Conservation (phyloP, 2,888 invertebrate species). For the Caenorhabditis drosophilae region DNA sequence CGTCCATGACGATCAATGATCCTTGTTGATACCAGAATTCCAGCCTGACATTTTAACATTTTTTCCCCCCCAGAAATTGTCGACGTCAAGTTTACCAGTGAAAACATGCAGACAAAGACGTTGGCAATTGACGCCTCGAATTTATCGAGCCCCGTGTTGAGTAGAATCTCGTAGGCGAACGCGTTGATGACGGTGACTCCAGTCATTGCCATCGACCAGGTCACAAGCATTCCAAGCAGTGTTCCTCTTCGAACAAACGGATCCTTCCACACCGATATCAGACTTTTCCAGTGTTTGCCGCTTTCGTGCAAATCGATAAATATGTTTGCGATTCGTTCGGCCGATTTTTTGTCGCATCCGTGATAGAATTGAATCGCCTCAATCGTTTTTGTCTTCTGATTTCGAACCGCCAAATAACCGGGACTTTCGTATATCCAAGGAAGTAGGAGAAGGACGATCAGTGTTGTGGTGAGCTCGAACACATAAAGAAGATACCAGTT, state of each 20-base stretch:
- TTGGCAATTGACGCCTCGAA: conserved; percentile 19
- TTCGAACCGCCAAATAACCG: conserved; percentile 8
- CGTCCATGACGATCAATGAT: conserved; percentile 29
- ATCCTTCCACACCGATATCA: not conserved
- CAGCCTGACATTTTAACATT: conserved; percentile 3
- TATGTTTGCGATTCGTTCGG: not conserved
- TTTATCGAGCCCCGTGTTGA: conserved; percentile 16
- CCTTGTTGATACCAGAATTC: conserved; percentile 19
- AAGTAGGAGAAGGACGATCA: conserved; percentile 3
- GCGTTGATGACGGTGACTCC: conserved; percentile 36
- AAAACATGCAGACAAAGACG: conserved; percentile 21
- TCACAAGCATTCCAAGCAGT: conserved; percentile 21
- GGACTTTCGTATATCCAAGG: conserved; percentile 19
- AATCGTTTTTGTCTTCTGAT: not conserved
- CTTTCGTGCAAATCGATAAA: not conserved
- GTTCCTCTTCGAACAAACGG: conserved; percentile 16
- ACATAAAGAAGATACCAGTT: conserved; percentile 22
- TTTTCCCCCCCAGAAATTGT: too few relatives aligned
- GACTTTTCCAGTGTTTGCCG: not conserved
- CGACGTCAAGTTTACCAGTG: conserved; percentile 10
- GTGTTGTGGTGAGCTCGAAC: conserved; percentile 9
- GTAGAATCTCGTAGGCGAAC: conserved; percentile 26
- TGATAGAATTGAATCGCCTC: conserved; percentile 16
- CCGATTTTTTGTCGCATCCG: not conserved
- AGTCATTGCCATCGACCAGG: conserved; percentile 27